Evolutionary conservation across 2,888 invertebrate species (phyloP), one percentile per base, ranked within the genome.

Genomic region (Ormyrus labotus): DNA sequence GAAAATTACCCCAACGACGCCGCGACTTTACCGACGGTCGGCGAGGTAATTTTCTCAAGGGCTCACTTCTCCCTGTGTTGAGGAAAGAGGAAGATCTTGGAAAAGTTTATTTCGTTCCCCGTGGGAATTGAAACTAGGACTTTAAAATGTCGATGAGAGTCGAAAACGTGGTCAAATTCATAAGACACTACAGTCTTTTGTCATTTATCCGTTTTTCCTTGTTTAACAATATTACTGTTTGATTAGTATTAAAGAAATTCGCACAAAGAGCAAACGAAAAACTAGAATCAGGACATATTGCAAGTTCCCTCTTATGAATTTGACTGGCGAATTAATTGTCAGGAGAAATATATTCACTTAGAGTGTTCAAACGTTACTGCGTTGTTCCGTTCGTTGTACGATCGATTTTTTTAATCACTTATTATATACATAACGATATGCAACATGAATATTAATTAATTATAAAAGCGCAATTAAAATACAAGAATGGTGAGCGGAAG

Each of bases 281-380:
- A 51, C 34, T 69, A 58, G 10, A n/a, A 11, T 58, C 13, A 8
- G 10, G 6, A 9, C 45, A 13, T 8, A 4, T 65, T 8, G 11
- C 5, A 19, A 45, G 6, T 50, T 6, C 55, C 61, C 58, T 68
- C 34, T 34, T 48, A 68, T 58, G 75, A 67, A 78, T 72, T 78
- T 34, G 75, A 81, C 70, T 68, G 75, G n/a, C 69, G n/a, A 58
- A 10, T 65, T 47, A 11, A 68, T 60, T 48, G 51, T 48, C 7
- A 19, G 61, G 47, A 13, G 58, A 81, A 81, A 69, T 73, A 77
- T 78, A 81, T 81, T 76, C 78, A 79, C 67, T 78, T 76, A 76
- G 73, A 78, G 72, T 75, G 74, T 81, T 81, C 63, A 81, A 79
- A 69, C 72, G 76, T 81, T 81, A 68, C 68, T 79, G 72, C 76